Percentiles rank a stretch among this genome's conserved stretches.
Conservation (phyloP, 2,113 vertebrate genomes). For the Geococcyx californianus region DNA sequence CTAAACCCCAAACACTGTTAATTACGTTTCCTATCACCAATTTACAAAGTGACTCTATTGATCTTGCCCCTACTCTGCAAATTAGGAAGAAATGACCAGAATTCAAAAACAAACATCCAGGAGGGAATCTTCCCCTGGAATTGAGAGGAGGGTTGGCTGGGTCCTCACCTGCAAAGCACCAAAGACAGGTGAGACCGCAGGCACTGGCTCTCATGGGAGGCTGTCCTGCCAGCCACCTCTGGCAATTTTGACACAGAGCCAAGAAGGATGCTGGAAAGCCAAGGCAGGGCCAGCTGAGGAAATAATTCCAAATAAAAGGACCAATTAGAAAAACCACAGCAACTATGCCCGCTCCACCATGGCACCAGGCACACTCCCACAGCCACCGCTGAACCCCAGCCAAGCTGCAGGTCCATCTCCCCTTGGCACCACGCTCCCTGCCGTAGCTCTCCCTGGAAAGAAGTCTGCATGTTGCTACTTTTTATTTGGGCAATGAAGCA, state of each 20-base stretch:
- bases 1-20: slow-evolving; percentile 49
- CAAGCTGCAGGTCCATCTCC: rapidly evolving
- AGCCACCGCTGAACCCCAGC: background rate
- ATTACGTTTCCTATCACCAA: slow-evolving; percentile 55
- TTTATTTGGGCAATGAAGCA: background rate
- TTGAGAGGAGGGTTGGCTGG: background rate
- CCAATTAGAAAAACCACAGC: background rate
- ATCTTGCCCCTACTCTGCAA: slow-evolving; percentile 19
- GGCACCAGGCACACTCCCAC: background rate
- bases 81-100: slow-evolving; percentile 6
- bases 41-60: slow-evolving; percentile 41
- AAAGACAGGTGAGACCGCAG: background rate
- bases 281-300: background rate
- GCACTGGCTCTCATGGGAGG: background rate
- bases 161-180: background rate
- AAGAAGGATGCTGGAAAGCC: background rate
- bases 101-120: background rate
- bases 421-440: background rate
- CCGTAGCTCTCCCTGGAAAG: background rate
- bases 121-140: background rate
- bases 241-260: background rate
- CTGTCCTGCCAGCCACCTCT: rapidly evolving
- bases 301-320: background rate
- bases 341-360: rapidly evolving
- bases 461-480: background rate